phyloP scores from a whole-genome alignment of 2,797 vertebrate genomes.

The Cyclura pinguis region DNA sequence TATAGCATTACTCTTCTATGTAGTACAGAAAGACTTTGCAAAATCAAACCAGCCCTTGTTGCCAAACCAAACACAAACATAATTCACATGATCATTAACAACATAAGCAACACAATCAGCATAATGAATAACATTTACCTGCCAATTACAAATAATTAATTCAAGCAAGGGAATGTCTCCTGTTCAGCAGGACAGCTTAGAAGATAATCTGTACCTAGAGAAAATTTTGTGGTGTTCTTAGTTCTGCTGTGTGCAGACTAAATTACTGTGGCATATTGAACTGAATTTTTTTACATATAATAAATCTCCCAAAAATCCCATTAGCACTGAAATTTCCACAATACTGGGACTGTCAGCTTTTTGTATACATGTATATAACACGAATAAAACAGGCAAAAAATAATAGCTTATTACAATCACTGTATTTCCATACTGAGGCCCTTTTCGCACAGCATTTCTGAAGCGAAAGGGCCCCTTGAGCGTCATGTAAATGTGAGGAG shows the following conservation, averaged over 20 bases:
- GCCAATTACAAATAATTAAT: constrained; percentile 20
- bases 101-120: background rate
- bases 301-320: background rate
- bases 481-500: no score
- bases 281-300: background rate
- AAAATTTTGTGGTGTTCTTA: background rate
- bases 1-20: background rate
- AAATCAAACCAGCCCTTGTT: background rate
- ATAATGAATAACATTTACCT: constrained; percentile 10
- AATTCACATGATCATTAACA: background rate
- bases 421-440: no score
- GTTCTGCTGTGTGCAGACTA: background rate
- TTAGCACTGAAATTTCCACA: background rate
- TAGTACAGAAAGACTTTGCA: background rate
- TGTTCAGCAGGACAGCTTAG: background rate
- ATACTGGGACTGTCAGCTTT: no score
- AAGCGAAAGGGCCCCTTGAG: no score
- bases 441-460: no score
- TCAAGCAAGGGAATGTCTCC: background rate
- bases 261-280: background rate
- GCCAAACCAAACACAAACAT: background rate
- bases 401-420: no score
- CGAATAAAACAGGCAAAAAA: no score
- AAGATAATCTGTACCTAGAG: background rate
- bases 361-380: no score